Base-by-base conservation (phyloP, 2,888 invertebrate genomes). In the Metopia argyrocephala region DNA sequence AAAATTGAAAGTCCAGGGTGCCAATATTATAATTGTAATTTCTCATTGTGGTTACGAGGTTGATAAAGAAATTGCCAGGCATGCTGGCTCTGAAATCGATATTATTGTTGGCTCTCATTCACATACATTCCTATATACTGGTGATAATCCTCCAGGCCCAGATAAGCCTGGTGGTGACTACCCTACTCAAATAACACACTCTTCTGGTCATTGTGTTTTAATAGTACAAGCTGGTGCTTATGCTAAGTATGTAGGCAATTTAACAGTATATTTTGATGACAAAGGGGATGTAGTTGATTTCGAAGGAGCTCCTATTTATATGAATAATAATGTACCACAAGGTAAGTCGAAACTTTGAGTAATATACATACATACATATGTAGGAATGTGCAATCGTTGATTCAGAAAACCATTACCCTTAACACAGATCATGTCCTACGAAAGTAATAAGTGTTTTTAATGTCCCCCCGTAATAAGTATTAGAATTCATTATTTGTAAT, bases 91-190 rank as follows among this genome's bases (percentile, higher is more conserved):
- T 0, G 93, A 93, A 38, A 92, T 97, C 68, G 95, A 96, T 87
- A 92, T 97, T 0, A 94, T 97, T 74, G 94, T 97, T n/a, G 97
- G 97, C 5, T 95, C 94, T 0, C 97, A 97, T 88, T 94, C 95
- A 0, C 95, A 97, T 88, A 94, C 95, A 0, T 93, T 97, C 84
- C 92, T 97, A 0, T 96, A 93, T 88, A 94, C 94, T 6, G 92
- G 92, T 0, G 91, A 91, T 2, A 90, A 87, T 1, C 87, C 91
- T 0, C 93, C 93, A 0, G 93, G 93, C 21, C 93, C 93, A 0
- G 93, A 94, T 82, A 91, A 64, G 0, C 91, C 94, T 0, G 86
- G 84, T 15, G 94, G 94, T 6, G 91, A 92, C 0, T 97, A 97
- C 90, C 84, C 84, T 18, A 93, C 94, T 0, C 85, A 89, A 83